Evolutionary conservation across 2,888 invertebrate genomes (phyloP).

Genomic region (Gryllus longicercus): DNA sequence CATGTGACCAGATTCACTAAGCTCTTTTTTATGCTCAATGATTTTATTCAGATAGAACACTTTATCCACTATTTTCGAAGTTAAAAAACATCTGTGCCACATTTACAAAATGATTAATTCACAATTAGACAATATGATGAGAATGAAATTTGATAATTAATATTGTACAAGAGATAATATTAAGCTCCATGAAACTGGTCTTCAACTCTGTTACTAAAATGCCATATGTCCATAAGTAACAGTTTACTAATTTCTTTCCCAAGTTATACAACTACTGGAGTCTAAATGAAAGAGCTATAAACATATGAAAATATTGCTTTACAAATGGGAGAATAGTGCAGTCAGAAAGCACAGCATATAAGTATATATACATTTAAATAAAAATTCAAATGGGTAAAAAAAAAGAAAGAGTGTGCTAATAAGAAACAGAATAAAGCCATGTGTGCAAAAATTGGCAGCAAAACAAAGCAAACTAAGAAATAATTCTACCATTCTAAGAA

Average conservation of each 20-base stretch:
- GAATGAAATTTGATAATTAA: background rate
- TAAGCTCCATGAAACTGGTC: constrained; percentile 5
- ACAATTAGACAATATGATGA: background rate
- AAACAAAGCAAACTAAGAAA: background rate
- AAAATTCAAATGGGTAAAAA: background rate
- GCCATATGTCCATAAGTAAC: background rate
- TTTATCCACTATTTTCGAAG: too few species aligned
- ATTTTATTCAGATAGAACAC: too few species aligned
- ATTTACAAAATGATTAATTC: background rate
- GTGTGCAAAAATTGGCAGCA: background rate
- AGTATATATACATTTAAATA: background rate
- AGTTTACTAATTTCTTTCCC: background rate
- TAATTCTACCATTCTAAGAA: constrained; percentile 2
- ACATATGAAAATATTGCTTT: background rate
- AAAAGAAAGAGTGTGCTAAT: background rate
- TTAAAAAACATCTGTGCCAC: background rate
- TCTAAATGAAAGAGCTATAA: too few species aligned
- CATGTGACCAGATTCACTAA: background rate
- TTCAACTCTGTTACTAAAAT: too few species aligned
- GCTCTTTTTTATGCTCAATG: background rate
- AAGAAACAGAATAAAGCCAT: background rate
- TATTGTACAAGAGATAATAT: background rate
- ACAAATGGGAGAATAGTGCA: constrained; percentile 8
- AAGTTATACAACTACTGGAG: too few species aligned
- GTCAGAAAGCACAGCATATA: background rate